phyloP scores from a whole-genome alignment of 1,140 invertebrate genomes.

The Pentalonia nigronervosa region DNA sequence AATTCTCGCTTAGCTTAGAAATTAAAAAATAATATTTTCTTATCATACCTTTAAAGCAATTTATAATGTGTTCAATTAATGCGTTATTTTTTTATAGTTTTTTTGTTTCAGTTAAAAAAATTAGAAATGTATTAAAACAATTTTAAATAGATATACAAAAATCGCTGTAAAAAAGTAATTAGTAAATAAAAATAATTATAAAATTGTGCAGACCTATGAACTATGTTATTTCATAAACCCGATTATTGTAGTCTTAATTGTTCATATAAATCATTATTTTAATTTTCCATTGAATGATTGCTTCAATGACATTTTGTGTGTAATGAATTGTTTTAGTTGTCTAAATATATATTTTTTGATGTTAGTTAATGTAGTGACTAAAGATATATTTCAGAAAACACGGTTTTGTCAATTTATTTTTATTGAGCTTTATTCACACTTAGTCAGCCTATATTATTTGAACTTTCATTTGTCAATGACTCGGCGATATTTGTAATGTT shows the following conservation, averaged over 20 bases:
- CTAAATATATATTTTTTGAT: neutral
- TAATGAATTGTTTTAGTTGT: neutral
- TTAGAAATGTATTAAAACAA: neutral
- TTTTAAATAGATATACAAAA: neutral
- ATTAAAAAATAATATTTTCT: neutral
- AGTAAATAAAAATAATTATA: neutral
- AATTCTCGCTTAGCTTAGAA: neutral
- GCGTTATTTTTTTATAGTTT: neutral
- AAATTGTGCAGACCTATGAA: neutral
- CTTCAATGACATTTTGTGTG: neutral
- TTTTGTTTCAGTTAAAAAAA: neutral
- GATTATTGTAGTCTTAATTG: neutral
- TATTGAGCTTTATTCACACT: neutral
- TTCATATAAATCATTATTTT: neutral
- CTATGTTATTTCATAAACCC: neutral
- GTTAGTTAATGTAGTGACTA: neutral
- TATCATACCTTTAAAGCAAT: neutral
- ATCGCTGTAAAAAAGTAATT: neutral
- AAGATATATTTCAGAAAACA: neutral
- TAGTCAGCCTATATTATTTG: neutral
- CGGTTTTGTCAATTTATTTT: neutral
- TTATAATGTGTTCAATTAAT: neutral
- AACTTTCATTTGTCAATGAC: slow-evolving; percentile 1
- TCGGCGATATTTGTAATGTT: neutral
- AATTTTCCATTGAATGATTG: neutral